Conservation (phyloP, 2,888 invertebrate species). For the Ectobius pallidus region DNA sequence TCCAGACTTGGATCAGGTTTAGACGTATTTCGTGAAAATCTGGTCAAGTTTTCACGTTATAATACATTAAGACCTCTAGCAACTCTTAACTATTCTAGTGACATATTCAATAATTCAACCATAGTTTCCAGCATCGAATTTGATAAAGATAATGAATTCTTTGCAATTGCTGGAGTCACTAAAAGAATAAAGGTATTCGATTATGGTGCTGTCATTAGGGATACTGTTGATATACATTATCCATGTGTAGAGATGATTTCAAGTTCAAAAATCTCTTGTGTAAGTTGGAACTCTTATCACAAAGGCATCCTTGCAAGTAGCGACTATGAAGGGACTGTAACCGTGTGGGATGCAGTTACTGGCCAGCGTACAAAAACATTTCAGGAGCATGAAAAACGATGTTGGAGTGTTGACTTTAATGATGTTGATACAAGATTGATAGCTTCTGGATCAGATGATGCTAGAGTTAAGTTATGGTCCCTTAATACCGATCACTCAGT, state of each 20-base stretch:
- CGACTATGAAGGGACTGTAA: constrained; percentile 93
- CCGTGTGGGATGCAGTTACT: constrained; percentile 88
- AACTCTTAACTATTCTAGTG: constrained; percentile 87
- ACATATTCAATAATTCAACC: constrained; percentile 84
- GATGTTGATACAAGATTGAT: constrained; percentile 86
- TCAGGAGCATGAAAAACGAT: constrained; percentile 92
- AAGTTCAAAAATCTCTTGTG: constrained; percentile 91
- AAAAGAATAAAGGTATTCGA: constrained; percentile 94
- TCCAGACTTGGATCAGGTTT: constrained; percentile 59
- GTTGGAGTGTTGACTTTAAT: constrained; percentile 97
- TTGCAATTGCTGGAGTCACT: constrained; percentile 95
- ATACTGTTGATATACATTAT: constrained; percentile 90
- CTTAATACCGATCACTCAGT: constrained; percentile 86
- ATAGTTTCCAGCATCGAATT: constrained; percentile 94
- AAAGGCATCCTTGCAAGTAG: constrained; percentile 87
- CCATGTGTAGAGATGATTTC: constrained; percentile 91
- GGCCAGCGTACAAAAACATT: constrained; percentile 75
- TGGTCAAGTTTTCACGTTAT: constrained; percentile 84
- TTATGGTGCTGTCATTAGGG: constrained; percentile 82
- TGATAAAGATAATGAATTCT: constrained; percentile 93
- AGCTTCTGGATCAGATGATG: constrained; percentile 92
- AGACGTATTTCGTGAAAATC: constrained; percentile 81
- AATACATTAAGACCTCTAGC: constrained; percentile 80
- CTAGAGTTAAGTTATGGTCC: constrained; percentile 91
- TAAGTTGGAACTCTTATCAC: constrained; percentile 93